A percentile compares a stretch with the other conserved stretches of the same genome.
Evolutionary conservation across 1,140 invertebrate species (phyloP).

Genomic region (Drosophila funebris): DNA sequence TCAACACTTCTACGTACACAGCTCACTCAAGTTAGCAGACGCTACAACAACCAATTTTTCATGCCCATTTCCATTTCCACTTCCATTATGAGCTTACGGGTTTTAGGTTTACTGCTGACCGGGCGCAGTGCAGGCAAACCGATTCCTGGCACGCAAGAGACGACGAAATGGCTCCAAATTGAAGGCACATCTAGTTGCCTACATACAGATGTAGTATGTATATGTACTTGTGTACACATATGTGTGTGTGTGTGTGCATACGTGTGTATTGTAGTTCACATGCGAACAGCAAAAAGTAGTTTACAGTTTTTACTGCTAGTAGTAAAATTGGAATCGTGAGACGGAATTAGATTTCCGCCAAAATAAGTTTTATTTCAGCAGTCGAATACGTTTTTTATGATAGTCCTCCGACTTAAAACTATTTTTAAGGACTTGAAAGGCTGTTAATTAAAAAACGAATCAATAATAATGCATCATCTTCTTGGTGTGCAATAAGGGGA

Average conservation of each 20-base stretch:
- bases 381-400: background rate
- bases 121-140: constrained; percentile 19
- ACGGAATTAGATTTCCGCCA: constrained; percentile 20
- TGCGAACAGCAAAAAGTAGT: background rate
- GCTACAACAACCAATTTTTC: background rate
- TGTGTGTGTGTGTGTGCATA: background rate
- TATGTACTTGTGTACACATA: background rate
- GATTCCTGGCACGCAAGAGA: constrained; percentile 30
- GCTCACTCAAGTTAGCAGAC: background rate
- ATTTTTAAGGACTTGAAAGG: background rate
- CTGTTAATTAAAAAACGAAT: no score
- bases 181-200: background rate
- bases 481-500: background rate
- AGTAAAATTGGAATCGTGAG: constrained; percentile 18
- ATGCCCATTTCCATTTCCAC: constrained; percentile 8
- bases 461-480: background rate
- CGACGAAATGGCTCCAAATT: constrained; percentile 20
- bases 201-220: background rate
- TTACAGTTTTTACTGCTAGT: constrained; percentile 17
- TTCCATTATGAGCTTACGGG: constrained; percentile 21
- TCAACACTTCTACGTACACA: constrained; percentile 9
- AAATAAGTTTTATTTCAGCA: constrained; percentile 1
- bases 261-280: background rate
- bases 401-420: background rate
- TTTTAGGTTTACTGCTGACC: constrained; percentile 23